Evolutionary conservation across 1,140 invertebrate genomes (phyloP), one percentile per base, ranked within the genome.

Genomic region (Nasonia longicornis): DNA sequence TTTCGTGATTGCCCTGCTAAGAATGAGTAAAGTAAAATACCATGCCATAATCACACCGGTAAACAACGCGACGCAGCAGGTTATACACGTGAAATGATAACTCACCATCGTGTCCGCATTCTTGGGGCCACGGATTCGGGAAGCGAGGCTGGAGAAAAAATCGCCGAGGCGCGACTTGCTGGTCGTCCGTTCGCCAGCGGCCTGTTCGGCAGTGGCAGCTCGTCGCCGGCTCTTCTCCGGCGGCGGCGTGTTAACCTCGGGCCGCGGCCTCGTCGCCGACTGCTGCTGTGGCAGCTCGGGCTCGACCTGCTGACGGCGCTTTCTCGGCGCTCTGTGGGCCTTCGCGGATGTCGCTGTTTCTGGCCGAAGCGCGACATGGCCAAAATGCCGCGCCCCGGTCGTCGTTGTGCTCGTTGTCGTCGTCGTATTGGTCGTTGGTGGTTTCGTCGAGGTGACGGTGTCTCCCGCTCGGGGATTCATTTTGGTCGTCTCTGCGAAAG

Each of bases 391-490:
- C 64, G 64, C 64, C 22, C 22, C 22, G 64, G 26, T 26, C 22
- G 14, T 31, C 26, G 22, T n/a, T n/a, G 52, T 31, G 26, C 64
- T 26, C 64, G 35, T 79, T 76, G 82, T 86, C 77, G 74, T 87
- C 42, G 79, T 79, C 48, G 38, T 72, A 7, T 4, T 45, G 4
- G 26, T 48, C 22, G 22, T 70, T n/a, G 38, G 1, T 26, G 66
- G 10, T 79, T 83, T 88, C 76, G 86, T 88, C 84, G 86, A 81
- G 83, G 85, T 88, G 87, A 88, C 88, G 87, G 88, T 89, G 87
- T 86, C 87, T 87, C 86, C 84, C 86, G 85, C 84, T 84, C 83
- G 85, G 83, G 85, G 82, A 82, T 85, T 87, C 87, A 86, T 88
- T 81, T 77, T 88, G 83, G 82, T 88, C 85, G 81, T 64, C 79